Conservation (phyloP, 2,888 invertebrate genomes). For the Adineta ricciae region DNA sequence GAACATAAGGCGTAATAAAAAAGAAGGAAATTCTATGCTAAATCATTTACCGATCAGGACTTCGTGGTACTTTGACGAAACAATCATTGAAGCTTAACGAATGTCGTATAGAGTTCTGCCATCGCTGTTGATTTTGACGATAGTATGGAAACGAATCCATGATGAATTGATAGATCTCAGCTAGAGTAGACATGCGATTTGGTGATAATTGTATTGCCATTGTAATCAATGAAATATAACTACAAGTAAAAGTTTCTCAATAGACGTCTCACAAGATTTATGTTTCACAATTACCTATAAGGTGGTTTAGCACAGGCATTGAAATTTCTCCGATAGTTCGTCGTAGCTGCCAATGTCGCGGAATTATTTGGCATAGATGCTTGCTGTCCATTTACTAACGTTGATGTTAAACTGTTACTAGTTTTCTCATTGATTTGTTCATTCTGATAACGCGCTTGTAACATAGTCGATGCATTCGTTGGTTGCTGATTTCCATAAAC, state of each 20-base stretch:
- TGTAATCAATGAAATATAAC: slow-evolving; percentile 78
- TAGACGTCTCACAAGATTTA: too few relatives aligned
- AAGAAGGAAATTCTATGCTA: slow-evolving; percentile 63
- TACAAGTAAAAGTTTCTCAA: too few relatives aligned
- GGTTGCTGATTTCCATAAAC: neutral
- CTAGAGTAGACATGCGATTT: slow-evolving; percentile 86
- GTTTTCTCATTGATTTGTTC: neutral
- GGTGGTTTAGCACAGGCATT: slow-evolving; percentile 31
- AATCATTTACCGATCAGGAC: slow-evolving; percentile 65
- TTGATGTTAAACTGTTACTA: neutral
- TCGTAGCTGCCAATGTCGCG: neutral
- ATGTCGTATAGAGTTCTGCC: slow-evolving; percentile 97
- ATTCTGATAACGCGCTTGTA: slow-evolving; percentile 7
- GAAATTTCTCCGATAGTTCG: slow-evolving; percentile 28
- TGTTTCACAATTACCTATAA: neutral
- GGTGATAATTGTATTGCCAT: slow-evolving; percentile 98
- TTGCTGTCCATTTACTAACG: neutral
- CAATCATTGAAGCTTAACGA: slow-evolving; percentile 97
- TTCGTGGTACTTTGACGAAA: slow-evolving; percentile 84
- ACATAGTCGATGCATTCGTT: neutral
- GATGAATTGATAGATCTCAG: slow-evolving; percentile 97
- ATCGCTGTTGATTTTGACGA: slow-evolving; percentile 91
- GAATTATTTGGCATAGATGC: neutral
- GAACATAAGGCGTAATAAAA: too few relatives aligned
- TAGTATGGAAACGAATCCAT: slow-evolving; percentile 98